Base-by-base conservation (phyloP, 2,888 invertebrate species). In the Thumatha senex region DNA sequence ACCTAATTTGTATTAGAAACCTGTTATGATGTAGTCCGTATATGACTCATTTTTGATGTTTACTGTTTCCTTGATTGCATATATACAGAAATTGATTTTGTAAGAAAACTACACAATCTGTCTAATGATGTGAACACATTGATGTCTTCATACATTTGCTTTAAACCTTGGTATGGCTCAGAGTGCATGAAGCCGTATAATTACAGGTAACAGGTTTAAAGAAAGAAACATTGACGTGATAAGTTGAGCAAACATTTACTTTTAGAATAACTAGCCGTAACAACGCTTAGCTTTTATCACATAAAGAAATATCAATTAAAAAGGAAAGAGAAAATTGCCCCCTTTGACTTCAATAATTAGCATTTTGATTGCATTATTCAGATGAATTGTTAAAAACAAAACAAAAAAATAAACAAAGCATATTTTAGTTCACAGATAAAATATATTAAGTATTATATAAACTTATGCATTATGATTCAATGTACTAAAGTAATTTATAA, bases 121-220 rank as follows among this genome's bases (percentile, higher is more conserved):
- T 49, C 0, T 43, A 2, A 11, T 39, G 29, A 35, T 14, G 40
- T 30, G n/a, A 49, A 40, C 44, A 29, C 10, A 39, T 49, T 34
- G 10, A 29, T 35, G 39, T 24, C 40, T 43, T 45, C 30, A 43
- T 36, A 29, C n/a, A 12, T 24, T 41, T 18, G 29, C 34, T 46
- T 51, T 44, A 51, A 44, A 40, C 48, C 41, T 31, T 45, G 39
- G 29, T 54, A 24, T 24, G 18, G 46, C 42, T 44, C 15, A 33
- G 34, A 40, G n/a, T 13, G 45, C 50, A 36, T 54, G 54, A 59
- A 62, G 59, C 49, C 49, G 10, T 57, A 42, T 48, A 53, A 46
- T 52, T 52, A 35, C 36, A n/a, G 18, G 46, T 54, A 62, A 59
- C 50, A 50, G 45, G 50, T 41, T 50, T 50, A 50, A 45, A 50